Evolutionary conservation across 2,797 vertebrate species (phyloP).

Genomic region (Sebastes hubbsi): DNA sequence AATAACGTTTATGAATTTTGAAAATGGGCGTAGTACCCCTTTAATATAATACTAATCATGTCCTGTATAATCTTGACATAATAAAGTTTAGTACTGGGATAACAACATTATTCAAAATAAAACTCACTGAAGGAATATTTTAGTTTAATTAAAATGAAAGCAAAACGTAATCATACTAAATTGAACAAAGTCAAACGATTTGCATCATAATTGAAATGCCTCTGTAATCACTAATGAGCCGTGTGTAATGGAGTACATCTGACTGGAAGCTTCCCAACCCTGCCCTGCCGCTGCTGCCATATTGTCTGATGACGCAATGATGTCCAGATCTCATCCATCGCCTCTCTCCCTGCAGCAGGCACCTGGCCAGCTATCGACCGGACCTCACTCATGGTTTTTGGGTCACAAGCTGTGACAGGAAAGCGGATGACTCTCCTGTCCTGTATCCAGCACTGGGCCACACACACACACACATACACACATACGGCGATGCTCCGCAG

Average conservation of each 20-base stretch:
- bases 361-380: conserved; percentile 65
- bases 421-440: conserved; percentile 61
- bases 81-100: not conserved
- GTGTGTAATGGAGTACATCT: not conserved
- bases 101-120: not conserved
- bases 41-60: not conserved
- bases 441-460: conserved; percentile 20
- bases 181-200: not conserved
- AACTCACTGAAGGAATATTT: not conserved
- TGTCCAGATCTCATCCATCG: conserved; percentile 52
- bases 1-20: too few species aligned
- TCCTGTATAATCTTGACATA: not conserved
- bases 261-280: conserved; percentile 4
- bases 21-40: too few species aligned
- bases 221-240: conserved; percentile 17
- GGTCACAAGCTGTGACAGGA: conserved; percentile 77
- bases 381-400: conserved; percentile 72
- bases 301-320: conserved; percentile 53
- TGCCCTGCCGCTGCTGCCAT: conserved; percentile 21
- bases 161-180: not conserved
- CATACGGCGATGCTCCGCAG: conserved; percentile 1
- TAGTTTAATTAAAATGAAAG: not conserved
- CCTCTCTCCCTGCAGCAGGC: conserved; percentile 51
- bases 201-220: not conserved
- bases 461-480: conserved; percentile 15